Conservation (phyloP, 92 coral and sea anemone species). For the Parazoanthus darwini region DNA sequence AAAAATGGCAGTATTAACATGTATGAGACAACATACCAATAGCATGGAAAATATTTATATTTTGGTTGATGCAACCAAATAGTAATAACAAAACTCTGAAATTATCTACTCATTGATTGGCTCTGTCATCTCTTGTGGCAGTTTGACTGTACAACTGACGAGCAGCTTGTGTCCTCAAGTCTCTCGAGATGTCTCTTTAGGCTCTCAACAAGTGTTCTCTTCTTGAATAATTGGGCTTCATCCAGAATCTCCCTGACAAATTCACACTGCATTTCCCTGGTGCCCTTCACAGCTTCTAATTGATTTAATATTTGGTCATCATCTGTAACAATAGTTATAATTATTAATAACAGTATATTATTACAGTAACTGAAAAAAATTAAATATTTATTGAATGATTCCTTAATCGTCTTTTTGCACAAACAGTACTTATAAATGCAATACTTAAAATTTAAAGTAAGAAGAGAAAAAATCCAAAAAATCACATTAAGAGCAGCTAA, state of each 20-base stretch:
- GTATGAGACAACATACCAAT: neutral
- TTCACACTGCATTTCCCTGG: slow-evolving; percentile 65
- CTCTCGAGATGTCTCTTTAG: slow-evolving; percentile 57
- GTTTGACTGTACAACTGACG: neutral
- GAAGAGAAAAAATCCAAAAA: too few relatives aligned
- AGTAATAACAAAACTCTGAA: neutral
- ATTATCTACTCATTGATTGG: neutral
- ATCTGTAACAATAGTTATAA: slow-evolving; percentile 52
- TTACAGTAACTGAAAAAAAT: too few relatives aligned
- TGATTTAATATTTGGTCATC: slow-evolving; percentile 73
- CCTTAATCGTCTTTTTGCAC: too few relatives aligned
- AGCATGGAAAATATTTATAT: neutral
- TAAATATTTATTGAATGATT: too few relatives aligned
- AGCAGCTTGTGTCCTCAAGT: slow-evolving; percentile 31
- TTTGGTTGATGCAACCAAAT: slow-evolving; percentile 42
- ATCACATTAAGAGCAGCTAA: too few relatives aligned
- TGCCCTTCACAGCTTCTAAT: slow-evolving; percentile 82
- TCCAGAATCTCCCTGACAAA: slow-evolving; percentile 83
- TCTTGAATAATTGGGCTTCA: slow-evolving; percentile 89
- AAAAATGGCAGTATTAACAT: neutral
- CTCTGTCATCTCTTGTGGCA: slow-evolving; percentile 37
- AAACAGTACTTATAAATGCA: too few relatives aligned
- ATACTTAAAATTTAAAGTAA: too few relatives aligned
- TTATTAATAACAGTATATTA: too few relatives aligned
- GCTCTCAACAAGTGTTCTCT: slow-evolving; percentile 74